Conservation (phyloP, 2,113 vertebrate genomes). For the Tenrec ecaudatus region DNA sequence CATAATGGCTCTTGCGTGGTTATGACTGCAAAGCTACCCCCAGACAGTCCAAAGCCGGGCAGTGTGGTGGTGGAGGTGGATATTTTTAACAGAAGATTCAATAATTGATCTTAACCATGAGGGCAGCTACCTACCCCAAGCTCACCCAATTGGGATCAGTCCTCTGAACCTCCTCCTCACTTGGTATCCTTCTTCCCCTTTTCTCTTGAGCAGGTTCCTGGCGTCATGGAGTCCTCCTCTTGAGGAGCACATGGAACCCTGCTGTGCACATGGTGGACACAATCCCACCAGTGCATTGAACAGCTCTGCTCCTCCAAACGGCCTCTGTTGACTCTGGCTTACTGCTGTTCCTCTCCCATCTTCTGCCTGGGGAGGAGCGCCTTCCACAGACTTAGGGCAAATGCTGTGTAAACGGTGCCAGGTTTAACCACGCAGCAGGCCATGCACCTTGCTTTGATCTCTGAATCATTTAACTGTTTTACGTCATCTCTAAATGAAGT, state of each 20-base stretch:
- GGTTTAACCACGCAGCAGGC: not conserved
- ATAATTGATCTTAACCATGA: not conserved
- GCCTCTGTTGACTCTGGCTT: too few relatives aligned
- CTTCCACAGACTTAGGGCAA: not conserved
- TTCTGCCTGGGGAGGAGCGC: too few relatives aligned
- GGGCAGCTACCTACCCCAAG: not conserved
- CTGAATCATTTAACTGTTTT: slow-evolving; percentile 34
- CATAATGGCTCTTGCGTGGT: not conserved
- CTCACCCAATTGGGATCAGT: not conserved
- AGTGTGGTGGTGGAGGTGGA: not conserved
- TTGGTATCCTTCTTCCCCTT: not conserved
- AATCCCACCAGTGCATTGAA: too few relatives aligned
- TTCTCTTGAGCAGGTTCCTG: too few relatives aligned
- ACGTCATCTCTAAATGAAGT: not conserved
- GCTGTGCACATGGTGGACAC: too few relatives aligned
- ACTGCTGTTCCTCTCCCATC: too few relatives aligned
- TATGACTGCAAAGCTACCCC: slow-evolving; percentile 7
- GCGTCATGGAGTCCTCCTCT: too few relatives aligned
- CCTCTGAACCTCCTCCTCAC: not conserved
- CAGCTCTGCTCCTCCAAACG: too few relatives aligned
- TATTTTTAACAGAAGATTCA: not conserved
- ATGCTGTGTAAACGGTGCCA: not conserved
- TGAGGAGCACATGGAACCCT: too few relatives aligned
- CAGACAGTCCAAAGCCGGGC: not conserved
- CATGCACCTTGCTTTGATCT: slow-evolving; percentile 6